Conservation (phyloP, 2,888 invertebrate genomes). For the Unio delphinus region DNA sequence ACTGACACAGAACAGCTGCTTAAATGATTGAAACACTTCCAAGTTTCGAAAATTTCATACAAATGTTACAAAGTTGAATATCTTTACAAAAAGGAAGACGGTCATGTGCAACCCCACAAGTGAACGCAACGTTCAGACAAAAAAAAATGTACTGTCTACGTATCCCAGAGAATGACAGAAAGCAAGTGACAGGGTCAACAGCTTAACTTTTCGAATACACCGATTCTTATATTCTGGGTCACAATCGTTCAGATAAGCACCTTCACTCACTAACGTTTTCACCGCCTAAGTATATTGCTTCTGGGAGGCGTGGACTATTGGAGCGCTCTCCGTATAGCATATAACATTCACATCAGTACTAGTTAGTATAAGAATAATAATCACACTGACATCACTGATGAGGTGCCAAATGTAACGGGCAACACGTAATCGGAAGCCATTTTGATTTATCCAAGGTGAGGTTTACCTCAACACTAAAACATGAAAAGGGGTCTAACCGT, state of each 20-base stretch:
- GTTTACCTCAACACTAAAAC: conserved; percentile 58
- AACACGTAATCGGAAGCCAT: conserved; percentile 53
- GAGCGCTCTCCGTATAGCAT: conserved; percentile 40
- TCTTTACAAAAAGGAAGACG: too few relatives aligned
- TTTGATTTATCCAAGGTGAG: conserved; percentile 55
- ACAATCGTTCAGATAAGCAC: conserved; percentile 49
- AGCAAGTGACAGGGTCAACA: conserved; percentile 27
- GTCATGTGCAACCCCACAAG: too few relatives aligned
- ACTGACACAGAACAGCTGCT: too few relatives aligned
- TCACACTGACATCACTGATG: conserved; percentile 60
- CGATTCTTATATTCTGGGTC: conserved; percentile 16
- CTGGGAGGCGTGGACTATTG: conserved; percentile 51
- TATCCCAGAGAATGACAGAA: conserved; percentile 3
- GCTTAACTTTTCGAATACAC: conserved; percentile 16
- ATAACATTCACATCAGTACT: conserved; percentile 45
- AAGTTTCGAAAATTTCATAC: too few relatives aligned
- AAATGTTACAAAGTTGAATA: too few relatives aligned
- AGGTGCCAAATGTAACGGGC: conserved; percentile 57
- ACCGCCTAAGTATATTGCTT: conserved; percentile 52
- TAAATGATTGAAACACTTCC: too few relatives aligned
- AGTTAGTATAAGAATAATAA: conserved; percentile 49
- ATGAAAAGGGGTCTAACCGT: conserved; percentile 63
- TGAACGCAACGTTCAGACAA: too few relatives aligned
- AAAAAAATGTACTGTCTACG: too few relatives aligned
- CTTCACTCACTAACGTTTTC: conserved; percentile 51